A percentile compares a stretch with the other conserved stretches of the same genome.
Conservation (phyloP, 2,888 invertebrate genomes). For the Agelastica alni region DNA sequence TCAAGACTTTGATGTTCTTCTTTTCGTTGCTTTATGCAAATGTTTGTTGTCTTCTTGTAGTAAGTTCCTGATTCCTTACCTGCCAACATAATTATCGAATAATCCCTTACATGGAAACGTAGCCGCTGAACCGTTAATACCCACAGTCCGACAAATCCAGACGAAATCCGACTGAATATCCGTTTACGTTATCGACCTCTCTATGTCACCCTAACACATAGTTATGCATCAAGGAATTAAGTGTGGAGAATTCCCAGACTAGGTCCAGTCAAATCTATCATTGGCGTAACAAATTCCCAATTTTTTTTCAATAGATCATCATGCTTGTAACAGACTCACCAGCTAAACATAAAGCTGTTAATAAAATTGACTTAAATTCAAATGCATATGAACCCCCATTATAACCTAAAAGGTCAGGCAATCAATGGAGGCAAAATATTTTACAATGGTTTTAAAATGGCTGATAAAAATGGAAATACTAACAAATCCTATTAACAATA, state of each 20-base stretch:
- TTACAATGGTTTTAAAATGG: no score
- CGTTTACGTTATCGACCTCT: slow-evolving; percentile 25
- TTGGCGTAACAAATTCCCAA: neutral
- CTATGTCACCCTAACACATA: slow-evolving; percentile 25
- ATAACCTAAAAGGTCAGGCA: no score
- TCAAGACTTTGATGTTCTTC: no score
- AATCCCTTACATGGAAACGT: slow-evolving; percentile 19
- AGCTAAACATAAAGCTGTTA: no score
- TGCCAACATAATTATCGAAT: slow-evolving; percentile 12
- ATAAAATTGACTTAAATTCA: no score
- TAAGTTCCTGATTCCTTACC: slow-evolving; percentile 1
- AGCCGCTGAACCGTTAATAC: slow-evolving; percentile 17
- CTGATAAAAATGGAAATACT: no score
- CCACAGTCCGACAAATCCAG: slow-evolving; percentile 18
- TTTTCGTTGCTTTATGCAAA: no score
- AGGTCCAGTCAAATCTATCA: slow-evolving; percentile 15
- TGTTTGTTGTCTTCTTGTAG: slow-evolving; percentile 1
- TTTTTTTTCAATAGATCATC: no score
- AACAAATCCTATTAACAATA: no score
- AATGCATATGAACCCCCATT: no score
- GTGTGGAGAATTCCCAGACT: slow-evolving; percentile 26
- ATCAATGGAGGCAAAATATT: no score
- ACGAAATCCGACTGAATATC: slow-evolving; percentile 16
- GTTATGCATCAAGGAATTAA: slow-evolving; percentile 33
- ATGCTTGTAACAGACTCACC: no score